Evolutionary conservation across 2,888 invertebrate genomes (phyloP).

Genomic region (Hydropsyche betteni): DNA sequence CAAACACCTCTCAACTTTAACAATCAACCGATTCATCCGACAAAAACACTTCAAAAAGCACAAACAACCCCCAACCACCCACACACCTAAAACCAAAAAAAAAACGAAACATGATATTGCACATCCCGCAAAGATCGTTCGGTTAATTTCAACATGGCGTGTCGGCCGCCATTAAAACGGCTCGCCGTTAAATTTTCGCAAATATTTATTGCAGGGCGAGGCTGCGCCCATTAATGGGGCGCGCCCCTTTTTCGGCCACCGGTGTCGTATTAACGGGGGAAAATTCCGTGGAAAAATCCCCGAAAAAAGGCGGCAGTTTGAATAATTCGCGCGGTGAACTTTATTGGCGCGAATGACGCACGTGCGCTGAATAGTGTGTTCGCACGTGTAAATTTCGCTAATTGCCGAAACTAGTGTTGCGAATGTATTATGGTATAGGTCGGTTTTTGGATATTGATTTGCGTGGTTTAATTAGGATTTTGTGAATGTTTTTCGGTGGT

Average conservation of each 20-base stretch:
- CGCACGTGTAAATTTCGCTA: background rate
- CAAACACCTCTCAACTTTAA: too few relatives aligned
- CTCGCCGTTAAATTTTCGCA: slow-evolving; percentile 13
- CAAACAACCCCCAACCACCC: too few relatives aligned
- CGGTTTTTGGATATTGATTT: too few relatives aligned
- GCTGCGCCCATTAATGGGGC: background rate
- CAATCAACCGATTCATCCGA: too few relatives aligned
- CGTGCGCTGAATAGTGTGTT: background rate
- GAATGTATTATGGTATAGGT: too few relatives aligned
- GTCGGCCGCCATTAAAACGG: background rate
- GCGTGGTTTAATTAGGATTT: too few relatives aligned
- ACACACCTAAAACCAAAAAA: too few relatives aligned
- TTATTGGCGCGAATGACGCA: slow-evolving; percentile 18
- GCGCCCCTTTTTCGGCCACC: slow-evolving; percentile 1
- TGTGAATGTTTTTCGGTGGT: too few relatives aligned
- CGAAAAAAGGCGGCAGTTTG: background rate
- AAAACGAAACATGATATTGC: too few relatives aligned
- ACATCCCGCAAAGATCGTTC: too few relatives aligned
- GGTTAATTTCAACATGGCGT: background rate
- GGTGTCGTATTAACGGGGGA: slow-evolving; percentile 10
- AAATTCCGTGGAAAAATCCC: background rate
- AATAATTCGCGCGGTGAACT: slow-evolving; percentile 4
- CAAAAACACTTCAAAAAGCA: too few relatives aligned
- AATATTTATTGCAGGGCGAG: slow-evolving; percentile 13
- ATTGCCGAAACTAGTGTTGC: too few relatives aligned